These are phyloP conservation scores for Alosa alosa DNA, from an alignment of 2,113 vertebrate genomes.

Conservation along the genomic window DNA sequence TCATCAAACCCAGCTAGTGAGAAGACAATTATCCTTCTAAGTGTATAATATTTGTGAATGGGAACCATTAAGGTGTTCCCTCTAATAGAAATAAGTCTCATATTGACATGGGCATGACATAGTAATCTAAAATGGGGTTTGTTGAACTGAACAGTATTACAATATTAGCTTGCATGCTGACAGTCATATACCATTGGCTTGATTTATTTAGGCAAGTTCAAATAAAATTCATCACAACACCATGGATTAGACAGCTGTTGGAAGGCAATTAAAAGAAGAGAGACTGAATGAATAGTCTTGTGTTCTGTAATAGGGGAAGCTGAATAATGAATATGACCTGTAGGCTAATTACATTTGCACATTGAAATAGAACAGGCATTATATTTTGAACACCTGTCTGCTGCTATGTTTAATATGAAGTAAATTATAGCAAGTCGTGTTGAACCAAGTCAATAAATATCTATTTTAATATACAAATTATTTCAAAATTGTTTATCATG, in stretches of 20 bases:
- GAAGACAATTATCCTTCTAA: not conserved
- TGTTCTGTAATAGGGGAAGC: constrained; percentile 45
- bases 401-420: not conserved
- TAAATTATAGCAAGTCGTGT: not conserved
- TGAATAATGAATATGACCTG: constrained; percentile 66
- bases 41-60: not conserved
- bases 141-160: not conserved
- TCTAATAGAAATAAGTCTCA: not conserved
- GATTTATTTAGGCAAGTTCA: not conserved
- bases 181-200: not conserved
- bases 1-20: not conserved
- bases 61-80: not conserved
- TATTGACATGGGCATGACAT: not conserved
- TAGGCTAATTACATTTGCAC: constrained; percentile 77
- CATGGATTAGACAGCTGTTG: constrained; percentile 15
- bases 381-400: constrained; percentile 6
- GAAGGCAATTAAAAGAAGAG: constrained; percentile 65
- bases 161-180: not conserved
- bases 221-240: constrained; percentile 22
- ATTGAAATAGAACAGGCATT: constrained; percentile 61
- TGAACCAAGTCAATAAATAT: not conserved
- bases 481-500: not conserved
- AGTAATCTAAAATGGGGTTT: not conserved
- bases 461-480: not conserved
- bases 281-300: constrained; percentile 65